A percentile compares a stretch with the other conserved stretches of the same genome.
These are phyloP conservation scores for Scleropages formosus DNA, from an alignment of 2,797 vertebrate species.

Conservation along the genomic window DNA sequence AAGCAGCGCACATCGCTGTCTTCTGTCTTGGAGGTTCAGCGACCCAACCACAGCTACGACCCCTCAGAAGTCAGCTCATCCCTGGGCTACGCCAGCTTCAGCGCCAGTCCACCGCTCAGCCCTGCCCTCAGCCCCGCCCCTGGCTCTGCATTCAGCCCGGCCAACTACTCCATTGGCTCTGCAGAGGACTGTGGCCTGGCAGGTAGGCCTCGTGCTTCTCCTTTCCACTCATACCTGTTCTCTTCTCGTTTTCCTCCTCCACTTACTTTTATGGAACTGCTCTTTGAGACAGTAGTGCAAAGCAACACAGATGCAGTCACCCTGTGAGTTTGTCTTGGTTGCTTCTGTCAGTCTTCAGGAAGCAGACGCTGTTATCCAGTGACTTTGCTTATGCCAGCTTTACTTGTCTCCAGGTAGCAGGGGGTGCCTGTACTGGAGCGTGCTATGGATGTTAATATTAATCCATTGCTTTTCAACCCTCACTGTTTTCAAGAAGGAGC, in stretches of 20 bases:
- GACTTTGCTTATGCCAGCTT: constrained; percentile 3
- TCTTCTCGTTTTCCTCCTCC: neutral
- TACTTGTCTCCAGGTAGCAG: neutral
- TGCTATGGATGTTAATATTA: too few species aligned
- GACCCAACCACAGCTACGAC: constrained; percentile 88
- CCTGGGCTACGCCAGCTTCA: constrained; percentile 82
- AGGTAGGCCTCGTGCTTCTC: constrained; percentile 63
- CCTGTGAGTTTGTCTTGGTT: neutral
- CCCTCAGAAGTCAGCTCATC: constrained; percentile 91
- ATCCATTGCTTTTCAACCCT: neutral
- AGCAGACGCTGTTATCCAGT: neutral
- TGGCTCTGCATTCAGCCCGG: constrained; percentile 80
- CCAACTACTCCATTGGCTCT: constrained; percentile 81
- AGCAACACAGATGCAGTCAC: neutral
- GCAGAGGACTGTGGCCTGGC: constrained; percentile 74
- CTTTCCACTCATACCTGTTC: neutral
- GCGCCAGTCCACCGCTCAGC: constrained; percentile 81
- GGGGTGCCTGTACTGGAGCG: neutral
- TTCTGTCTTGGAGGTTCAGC: constrained; percentile 87
- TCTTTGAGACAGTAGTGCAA: too few species aligned
- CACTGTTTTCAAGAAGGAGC: neutral
- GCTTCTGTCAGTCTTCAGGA: neutral
- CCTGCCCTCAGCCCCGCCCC: constrained; percentile 80
- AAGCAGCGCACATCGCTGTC: constrained; percentile 93
- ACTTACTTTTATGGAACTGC: neutral